These are phyloP conservation scores for Ophioderma brevispina DNA, from an alignment of 35 echinoderm and acorn worm genomes.

Conservation along the genomic window DNA sequence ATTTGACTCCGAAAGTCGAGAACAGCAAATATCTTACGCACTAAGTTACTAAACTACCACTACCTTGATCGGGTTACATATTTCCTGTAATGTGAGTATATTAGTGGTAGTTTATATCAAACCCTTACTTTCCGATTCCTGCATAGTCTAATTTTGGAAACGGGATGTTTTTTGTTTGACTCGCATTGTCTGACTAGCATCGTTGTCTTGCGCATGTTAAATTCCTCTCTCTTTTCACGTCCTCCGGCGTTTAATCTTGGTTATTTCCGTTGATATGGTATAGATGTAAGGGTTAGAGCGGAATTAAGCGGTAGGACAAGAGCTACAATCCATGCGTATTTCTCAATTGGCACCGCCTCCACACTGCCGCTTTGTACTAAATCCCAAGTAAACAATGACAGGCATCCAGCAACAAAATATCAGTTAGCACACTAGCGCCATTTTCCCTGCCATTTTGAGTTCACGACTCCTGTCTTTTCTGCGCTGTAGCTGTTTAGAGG, in stretches of 20 bases:
- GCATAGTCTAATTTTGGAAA: too few species aligned
- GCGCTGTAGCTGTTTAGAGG: not conserved
- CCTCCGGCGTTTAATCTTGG: not conserved
- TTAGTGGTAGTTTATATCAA: too few species aligned
- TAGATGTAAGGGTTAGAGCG: constrained; percentile 75
- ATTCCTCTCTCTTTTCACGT: not conserved
- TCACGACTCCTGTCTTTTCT: constrained; percentile 19
- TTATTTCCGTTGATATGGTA: constrained; percentile 38
- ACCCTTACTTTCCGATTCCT: too few species aligned
- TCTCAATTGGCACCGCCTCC: not conserved
- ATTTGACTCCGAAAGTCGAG: too few species aligned
- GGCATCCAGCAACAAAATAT: constrained; percentile 68
- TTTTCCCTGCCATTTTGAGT: constrained; percentile 53
- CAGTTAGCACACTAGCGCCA: constrained; percentile 56
- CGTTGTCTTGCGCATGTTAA: too few species aligned
- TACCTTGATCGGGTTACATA: too few species aligned
- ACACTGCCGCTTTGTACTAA: constrained; percentile 26
- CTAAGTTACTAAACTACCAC: too few species aligned
- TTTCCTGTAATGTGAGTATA: too few species aligned
- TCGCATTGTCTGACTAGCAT: too few species aligned
- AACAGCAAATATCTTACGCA: too few species aligned
- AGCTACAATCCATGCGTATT: constrained; percentile 83
- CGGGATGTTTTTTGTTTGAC: too few species aligned
- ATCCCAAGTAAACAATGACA: constrained; percentile 43
- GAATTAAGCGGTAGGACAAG: constrained; percentile 87